Percentiles rank a stretch among this genome's conserved stretches.
phyloP scores from a whole-genome alignment of 2,113 vertebrate species.

The Mesocricetus auratus region DNA sequence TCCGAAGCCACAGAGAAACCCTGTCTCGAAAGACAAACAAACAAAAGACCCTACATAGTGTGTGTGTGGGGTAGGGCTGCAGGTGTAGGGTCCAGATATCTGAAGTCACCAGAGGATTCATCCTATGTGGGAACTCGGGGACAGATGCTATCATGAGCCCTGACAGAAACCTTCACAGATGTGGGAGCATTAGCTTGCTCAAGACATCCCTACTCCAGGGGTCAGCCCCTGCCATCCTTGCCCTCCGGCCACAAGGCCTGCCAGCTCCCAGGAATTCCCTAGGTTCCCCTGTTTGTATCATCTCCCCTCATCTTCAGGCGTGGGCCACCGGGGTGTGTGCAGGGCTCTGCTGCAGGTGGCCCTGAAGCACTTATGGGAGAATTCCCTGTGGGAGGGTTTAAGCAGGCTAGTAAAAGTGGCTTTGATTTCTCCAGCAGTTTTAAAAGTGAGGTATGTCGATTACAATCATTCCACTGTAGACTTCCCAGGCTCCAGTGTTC shows the following conservation, averaged over 20 bases:
- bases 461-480: fast-evolving
- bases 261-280: neutral
- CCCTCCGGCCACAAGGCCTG: neutral
- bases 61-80: no score
- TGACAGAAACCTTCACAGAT: neutral
- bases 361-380: fast-evolving
- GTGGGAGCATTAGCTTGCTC: neutral
- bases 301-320: no score
- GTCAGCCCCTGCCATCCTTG: neutral
- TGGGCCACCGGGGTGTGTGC: neutral
- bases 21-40: no score
- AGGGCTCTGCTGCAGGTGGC: no score
- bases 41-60: no score
- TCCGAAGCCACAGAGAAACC: no score
- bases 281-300: neutral
- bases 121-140: no score
- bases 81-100: neutral
- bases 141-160: neutral
- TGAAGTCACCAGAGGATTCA: fast-evolving
- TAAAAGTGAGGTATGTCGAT: no score
- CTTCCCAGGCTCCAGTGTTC: neutral
- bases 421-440: neutral
- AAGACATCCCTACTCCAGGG: no score
- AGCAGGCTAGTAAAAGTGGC: neutral
- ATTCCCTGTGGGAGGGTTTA: neutral